Evolutionary conservation across 2,797 vertebrate species (phyloP).

Genomic region (Sciurus vulgaris): DNA sequence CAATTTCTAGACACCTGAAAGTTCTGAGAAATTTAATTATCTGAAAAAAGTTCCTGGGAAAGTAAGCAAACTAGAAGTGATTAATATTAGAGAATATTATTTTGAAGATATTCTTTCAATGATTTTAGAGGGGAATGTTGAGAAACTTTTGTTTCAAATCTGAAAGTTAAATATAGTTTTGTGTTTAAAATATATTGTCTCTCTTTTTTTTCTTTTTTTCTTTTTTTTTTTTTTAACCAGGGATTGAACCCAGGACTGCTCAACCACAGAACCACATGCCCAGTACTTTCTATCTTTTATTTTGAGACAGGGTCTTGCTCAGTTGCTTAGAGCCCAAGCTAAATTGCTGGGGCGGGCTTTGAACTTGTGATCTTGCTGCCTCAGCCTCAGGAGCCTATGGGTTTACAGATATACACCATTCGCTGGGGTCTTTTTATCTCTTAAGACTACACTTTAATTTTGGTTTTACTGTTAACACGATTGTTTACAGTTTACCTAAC

Average conservation of each 20-base stretch:
- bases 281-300: no score
- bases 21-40: background rate
- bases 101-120: background rate
- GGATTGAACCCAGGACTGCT: no score
- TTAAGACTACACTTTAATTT: background rate
- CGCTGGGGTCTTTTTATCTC: no score
- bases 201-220: no score
- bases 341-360: no score
- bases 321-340: no score
- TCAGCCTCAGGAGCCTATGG: no score
- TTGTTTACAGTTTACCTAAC: background rate
- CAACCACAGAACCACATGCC: no score
- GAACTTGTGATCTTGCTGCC: no score
- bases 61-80: constrained; percentile 5
- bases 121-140: background rate
- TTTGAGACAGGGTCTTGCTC: no score
- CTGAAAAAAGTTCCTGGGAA: background rate
- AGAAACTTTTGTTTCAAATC: background rate
- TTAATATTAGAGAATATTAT: background rate
- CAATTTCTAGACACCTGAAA: background rate
- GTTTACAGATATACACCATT: no score
- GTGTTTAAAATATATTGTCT: background rate
- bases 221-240: no score
- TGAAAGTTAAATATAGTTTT: background rate
- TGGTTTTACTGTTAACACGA: background rate